Conservation (phyloP, 2,113 vertebrate species). For the Ptilorrhoa leucosticta region DNA sequence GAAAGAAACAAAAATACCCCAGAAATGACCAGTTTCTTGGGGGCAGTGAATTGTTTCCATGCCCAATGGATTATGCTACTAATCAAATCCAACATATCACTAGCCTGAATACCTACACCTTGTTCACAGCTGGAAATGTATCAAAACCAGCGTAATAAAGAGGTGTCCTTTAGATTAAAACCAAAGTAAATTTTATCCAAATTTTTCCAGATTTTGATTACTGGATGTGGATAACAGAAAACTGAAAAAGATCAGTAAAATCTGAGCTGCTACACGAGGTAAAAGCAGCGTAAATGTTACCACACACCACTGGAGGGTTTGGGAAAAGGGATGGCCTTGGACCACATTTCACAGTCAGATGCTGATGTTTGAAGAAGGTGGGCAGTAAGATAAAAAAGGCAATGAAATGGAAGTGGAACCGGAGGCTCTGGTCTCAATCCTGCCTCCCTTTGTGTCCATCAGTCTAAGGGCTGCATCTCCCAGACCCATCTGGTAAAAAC, state of each 20-base stretch:
- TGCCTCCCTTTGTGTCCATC: not conserved
- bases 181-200: not conserved
- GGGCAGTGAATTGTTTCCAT: not conserved
- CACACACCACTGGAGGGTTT: not conserved
- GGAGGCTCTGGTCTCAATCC: not conserved
- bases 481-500: not conserved
- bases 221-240: not conserved
- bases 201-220: not conserved
- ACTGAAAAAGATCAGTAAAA: not conserved
- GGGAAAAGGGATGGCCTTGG: not conserved
- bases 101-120: not conserved
- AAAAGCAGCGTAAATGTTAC: not conserved
- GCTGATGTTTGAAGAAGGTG: not conserved
- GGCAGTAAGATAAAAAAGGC: not conserved
- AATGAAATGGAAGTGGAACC: not conserved
- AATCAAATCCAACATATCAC: not conserved
- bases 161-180: not conserved
- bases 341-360: not conserved
- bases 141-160: not conserved
- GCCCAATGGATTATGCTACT: not conserved
- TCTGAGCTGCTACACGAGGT: not conserved
- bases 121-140: not conserved
- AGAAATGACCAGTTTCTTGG: not conserved
- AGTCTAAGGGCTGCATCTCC: not conserved
- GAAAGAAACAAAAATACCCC: not conserved